Evolutionary conservation across 2,888 invertebrate genomes (phyloP).

Genomic region (Apotomis betuletana): DNA sequence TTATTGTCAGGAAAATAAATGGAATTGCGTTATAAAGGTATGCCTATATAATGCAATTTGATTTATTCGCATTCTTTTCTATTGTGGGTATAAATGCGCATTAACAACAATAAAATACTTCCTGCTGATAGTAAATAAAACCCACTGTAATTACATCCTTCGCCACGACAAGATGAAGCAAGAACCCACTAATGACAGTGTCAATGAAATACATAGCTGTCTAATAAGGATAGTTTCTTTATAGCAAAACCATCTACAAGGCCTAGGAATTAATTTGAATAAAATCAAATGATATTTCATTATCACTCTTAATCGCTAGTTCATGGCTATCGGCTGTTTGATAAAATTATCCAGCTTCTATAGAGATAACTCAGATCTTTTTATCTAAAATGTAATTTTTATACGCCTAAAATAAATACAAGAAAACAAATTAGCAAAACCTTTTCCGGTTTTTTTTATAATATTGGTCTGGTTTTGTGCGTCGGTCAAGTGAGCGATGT

Average conservation of each 20-base stretch:
- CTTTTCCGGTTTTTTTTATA: conserved; percentile 21
- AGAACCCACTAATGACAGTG: conserved; percentile 22
- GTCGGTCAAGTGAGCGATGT: conserved; percentile 14
- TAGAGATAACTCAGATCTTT: too few relatives aligned
- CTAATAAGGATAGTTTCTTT: conserved; percentile 25
- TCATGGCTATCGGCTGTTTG: background rate
- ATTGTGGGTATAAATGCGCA: background rate
- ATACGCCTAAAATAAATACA: conserved; percentile 8
- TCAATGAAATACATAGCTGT: conserved; percentile 2
- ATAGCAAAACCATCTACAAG: conserved; percentile 19
- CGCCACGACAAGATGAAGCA: conserved; percentile 48
- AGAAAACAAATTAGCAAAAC: conserved; percentile 31
- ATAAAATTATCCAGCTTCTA: background rate
- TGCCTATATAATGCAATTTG: background rate
- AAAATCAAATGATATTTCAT: conserved; percentile 1
- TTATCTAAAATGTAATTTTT: background rate
- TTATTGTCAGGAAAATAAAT: too few relatives aligned
- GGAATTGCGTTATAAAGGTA: too few relatives aligned
- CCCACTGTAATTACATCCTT: conserved; percentile 40
- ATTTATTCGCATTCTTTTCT: background rate
- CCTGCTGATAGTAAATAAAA: conserved; percentile 49
- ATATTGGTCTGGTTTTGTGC: conserved; percentile 28
- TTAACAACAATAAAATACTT: conserved; percentile 41
- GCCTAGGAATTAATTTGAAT: conserved; percentile 12
- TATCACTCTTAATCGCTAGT: background rate